Evolutionary conservation across 1,140 invertebrate genomes (phyloP).

Genomic region (Zaprionus ornatus): DNA sequence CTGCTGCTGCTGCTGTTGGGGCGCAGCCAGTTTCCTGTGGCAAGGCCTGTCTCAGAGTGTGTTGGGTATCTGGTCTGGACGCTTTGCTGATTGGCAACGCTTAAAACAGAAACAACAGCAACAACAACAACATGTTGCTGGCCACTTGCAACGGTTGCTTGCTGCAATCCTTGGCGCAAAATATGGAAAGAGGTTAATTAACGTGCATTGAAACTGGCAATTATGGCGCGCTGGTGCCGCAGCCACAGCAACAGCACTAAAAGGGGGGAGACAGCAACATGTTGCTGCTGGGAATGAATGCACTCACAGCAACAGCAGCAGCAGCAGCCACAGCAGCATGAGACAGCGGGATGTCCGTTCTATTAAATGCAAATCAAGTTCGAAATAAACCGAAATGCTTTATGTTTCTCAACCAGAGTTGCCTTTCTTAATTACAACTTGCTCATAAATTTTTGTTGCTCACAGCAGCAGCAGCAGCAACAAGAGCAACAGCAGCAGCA

Average conservation of each 20-base stretch:
- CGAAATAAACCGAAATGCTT: conserved; percentile 15
- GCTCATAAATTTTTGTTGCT: conserved; percentile 39
- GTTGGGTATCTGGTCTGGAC: neutral
- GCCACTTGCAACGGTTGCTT: conserved; percentile 18
- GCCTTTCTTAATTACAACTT: conserved; percentile 61
- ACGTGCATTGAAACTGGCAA: conserved; percentile 81
- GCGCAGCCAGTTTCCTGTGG: conserved; percentile 38
- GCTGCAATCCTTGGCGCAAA: conserved; percentile 53
- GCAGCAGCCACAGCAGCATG: conserved; percentile 27
- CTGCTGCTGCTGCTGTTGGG: conserved; percentile 14
- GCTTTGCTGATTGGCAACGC: conserved; percentile 67
- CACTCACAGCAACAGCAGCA: conserved; percentile 40
- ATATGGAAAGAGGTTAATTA: conserved; percentile 82
- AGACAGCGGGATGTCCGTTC: conserved; percentile 48
- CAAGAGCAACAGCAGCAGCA: conserved; percentile 32
- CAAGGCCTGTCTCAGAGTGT: conserved; percentile 34
- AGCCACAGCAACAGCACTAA: conserved; percentile 56
- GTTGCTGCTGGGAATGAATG: conserved; percentile 26
- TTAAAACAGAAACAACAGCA: conserved; percentile 49
- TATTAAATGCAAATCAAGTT: conserved; percentile 76
- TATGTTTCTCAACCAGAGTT: conserved; percentile 2
- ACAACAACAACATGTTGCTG: conserved; percentile 18
- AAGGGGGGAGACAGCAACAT: neutral
- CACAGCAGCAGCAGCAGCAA: conserved; percentile 38
- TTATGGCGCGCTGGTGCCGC: conserved; percentile 60